Conservation (phyloP, 2,888 invertebrate species). For the Drosophila fulvimacula region DNA sequence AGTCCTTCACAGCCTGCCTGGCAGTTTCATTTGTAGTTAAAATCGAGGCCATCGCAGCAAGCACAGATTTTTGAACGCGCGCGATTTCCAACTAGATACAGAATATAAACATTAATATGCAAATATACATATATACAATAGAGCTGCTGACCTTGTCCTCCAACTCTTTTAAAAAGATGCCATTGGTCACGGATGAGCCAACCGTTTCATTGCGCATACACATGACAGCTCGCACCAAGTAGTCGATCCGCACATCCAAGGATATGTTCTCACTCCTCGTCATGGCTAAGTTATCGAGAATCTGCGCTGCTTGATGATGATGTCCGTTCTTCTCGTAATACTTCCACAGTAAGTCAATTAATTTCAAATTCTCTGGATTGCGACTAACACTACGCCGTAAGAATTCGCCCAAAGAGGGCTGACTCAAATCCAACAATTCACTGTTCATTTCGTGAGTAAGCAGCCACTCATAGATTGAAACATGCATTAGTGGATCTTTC, state of each 20-base stretch:
- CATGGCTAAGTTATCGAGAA: constrained; percentile 92
- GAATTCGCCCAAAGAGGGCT: constrained; percentile 85
- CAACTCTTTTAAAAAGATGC: constrained; percentile 93
- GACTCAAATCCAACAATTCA: constrained; percentile 87
- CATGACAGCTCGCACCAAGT: constrained; percentile 96
- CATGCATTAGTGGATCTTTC: constrained; percentile 95
- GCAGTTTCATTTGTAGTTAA: constrained; percentile 86
- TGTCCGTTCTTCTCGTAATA: constrained; percentile 97
- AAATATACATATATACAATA: background rate
- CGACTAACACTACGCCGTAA: constrained; percentile 84
- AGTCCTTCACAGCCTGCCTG: constrained; percentile 88
- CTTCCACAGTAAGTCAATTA: constrained; percentile 96
- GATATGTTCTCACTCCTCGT: constrained; percentile 89
- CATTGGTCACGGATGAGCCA: constrained; percentile 89
- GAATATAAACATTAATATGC: background rate
- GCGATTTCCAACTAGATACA: constrained; percentile 90
- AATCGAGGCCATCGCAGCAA: constrained; percentile 87
- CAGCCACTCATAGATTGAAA: constrained; percentile 97
- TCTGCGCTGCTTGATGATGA: constrained; percentile 95
- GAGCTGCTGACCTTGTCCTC: constrained; percentile 90
- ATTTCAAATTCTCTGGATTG: constrained; percentile 87
- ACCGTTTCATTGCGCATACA: constrained; percentile 95
- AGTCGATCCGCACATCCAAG: constrained; percentile 93
- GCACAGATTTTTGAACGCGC: constrained; percentile 90
- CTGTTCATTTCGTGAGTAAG: constrained; percentile 90